These are phyloP conservation scores for Mesocentrotus franciscanus DNA, from an alignment of 53 echinoderm and acorn worm species.

Conservation along the genomic window DNA sequence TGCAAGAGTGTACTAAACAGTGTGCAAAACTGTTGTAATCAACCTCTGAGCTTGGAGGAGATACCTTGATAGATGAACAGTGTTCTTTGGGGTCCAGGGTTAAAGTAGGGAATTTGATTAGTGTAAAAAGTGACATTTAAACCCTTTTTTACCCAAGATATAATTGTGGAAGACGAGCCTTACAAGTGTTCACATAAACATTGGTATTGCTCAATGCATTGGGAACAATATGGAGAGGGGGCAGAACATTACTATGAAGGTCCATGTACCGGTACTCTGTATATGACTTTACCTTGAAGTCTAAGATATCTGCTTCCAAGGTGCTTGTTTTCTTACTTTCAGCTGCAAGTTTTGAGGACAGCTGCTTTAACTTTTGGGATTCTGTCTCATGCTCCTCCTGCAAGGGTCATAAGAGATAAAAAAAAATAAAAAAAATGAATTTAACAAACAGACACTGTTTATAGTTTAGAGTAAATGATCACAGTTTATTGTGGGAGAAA, in stretches of 20 bases:
- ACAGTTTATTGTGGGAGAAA: no score
- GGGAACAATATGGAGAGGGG: not conserved
- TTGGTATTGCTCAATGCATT: no score
- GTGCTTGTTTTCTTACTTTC: slow-evolving; percentile 85
- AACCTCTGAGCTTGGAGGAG: no score
- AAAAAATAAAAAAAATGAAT: not conserved
- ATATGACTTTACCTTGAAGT: slow-evolving; percentile 73
- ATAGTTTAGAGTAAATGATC: no score
- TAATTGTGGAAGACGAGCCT: not conserved
- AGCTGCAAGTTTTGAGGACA: slow-evolving; percentile 82
- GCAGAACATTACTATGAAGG: not conserved
- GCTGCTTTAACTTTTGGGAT: slow-evolving; percentile 79
- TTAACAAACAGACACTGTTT: not conserved
- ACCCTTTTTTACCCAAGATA: not conserved
- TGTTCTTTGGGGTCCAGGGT: no score
- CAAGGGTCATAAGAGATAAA: not conserved
- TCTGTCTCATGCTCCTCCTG: slow-evolving; percentile 93
- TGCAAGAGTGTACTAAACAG: no score
- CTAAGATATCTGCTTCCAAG: slow-evolving; percentile 84
- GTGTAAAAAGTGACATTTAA: no score
- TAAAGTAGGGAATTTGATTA: no score
- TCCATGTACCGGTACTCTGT: not conserved
- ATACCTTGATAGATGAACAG: no score
- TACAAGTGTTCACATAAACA: not conserved
- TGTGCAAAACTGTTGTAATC: no score